Conservation (phyloP, 2,888 invertebrate genomes). For the Pyrochroa serraticornis region DNA sequence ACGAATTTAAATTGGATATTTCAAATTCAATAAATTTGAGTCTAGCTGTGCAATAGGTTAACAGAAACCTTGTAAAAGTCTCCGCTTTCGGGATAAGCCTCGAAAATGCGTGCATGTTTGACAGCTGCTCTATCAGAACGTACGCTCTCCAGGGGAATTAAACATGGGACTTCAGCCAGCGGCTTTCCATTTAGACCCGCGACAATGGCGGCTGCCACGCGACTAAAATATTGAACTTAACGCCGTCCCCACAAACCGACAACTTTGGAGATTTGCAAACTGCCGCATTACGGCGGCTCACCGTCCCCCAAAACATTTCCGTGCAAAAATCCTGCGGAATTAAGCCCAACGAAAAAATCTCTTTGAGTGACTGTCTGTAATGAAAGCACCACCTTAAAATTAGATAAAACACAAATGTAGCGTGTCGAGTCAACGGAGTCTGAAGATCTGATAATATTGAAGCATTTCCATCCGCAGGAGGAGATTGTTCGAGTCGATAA, state of each 20-base stretch:
- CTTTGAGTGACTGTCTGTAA: conserved; percentile 15
- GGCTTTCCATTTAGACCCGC: conserved; percentile 43
- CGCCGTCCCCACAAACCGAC: conserved; percentile 25
- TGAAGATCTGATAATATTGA: conserved; percentile 50
- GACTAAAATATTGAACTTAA: conserved; percentile 43
- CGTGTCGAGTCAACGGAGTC: conserved; percentile 48
- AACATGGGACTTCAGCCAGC: conserved; percentile 42
- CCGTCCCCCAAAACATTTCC: conserved; percentile 12
- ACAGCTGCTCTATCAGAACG: conserved; percentile 51
- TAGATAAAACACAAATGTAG: conserved; percentile 51
- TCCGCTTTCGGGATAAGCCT: conserved; percentile 29
- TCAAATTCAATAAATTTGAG: conserved; percentile 29
- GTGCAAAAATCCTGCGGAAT: background rate
- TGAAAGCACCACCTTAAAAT: conserved; percentile 48
- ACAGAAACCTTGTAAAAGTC: conserved; percentile 30
- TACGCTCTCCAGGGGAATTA: conserved; percentile 53
- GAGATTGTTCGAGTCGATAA: conserved; percentile 51
- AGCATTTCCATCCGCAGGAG: conserved; percentile 42
- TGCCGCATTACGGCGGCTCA: conserved; percentile 18
- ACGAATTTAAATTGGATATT: conserved; percentile 31
- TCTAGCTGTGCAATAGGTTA: conserved; percentile 28
- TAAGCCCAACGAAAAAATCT: conserved; percentile 18
- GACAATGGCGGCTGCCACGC: conserved; percentile 40
- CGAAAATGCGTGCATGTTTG: conserved; percentile 49
- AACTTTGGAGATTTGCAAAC: conserved; percentile 26